Base-by-base conservation (phyloP, 2,113 vertebrate species). In the Machaerirhynchus nigripectus region DNA sequence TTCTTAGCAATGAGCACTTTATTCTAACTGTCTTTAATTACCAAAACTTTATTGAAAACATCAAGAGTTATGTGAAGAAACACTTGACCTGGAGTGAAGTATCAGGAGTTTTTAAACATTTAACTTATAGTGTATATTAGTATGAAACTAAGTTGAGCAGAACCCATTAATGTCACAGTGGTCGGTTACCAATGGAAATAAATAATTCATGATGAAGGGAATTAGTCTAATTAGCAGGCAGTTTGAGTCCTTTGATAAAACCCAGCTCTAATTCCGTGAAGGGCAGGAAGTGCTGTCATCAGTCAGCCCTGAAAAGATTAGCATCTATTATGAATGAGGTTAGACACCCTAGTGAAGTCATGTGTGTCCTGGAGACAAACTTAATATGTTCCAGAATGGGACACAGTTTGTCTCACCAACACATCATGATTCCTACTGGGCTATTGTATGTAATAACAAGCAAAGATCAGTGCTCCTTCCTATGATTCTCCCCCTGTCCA, bases 141-240 rank as follows among this genome's bases (percentile, higher is more conserved):
- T 98, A 98, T 98, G 98, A 98, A 98, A 98, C 98, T 98, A 99
- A 98, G 97, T 98, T 98, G 98, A 98, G 98, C 98, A 97, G 98
- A 98, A 99, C 98, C 98, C 98, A 98, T 99, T 98, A 99, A 99
- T 98, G 98, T 99, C 98, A 98, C 98, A 98, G 98, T 98, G 98
- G 99, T 99, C 98, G 97, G 98, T 99, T 99, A 99, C 98, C 99
- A 99, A 98, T 99, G 98, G 98, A 98, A 99, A 99, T 99, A 99
- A 99, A 99, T 99, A 99, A 99, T 99, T 99, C 99, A 99, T 99
- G 99, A 98, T 98, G 98, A 98, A 98, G 98, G 98, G 98, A 99
- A 99, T 98, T 98, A 99, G 99, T 99, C 98, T 99, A 99, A 99
- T 99, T 99, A 99, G 99, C 98, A 99, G 98, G 99, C 99, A 99